Evolutionary conservation across 1,140 invertebrate species (phyloP), one percentile per base, ranked within the genome.

Genomic region (Drosophila willistoni): DNA sequence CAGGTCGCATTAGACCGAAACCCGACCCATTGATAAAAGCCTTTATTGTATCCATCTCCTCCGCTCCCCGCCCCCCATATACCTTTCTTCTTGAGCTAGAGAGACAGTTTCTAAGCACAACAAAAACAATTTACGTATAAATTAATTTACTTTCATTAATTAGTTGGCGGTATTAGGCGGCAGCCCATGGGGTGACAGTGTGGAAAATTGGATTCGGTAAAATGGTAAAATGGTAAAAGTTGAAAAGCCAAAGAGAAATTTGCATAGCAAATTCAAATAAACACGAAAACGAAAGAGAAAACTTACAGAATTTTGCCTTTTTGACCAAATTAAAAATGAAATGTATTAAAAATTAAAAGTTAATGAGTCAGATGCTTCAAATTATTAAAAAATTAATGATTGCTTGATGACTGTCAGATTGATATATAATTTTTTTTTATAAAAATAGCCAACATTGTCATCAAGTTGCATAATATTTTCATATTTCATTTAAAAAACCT

Each of bases 91-190:
- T 22, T 51, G 12, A 22, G 44, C 44, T 10, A 51, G 17, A 51
- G 47, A 77, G 75, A 73, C 75, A 75, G 60, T 75, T 78, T 60
- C 71, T 68, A 71, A 75, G 68, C 72, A 78, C 74, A 78, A 78
- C 76, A 75, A 78, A 78, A 78, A 78, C 76, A 78, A 78, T 78
- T 78, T 78, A 78, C 76, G 76, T 78, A 78, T 78, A 78, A 78
- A 78, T 78, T 78, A 78, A 78, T 78, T 78, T 71, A 78, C 76
- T 78, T 78, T 78, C 76, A 78, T 78, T 78, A 78, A 78, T 78
- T 78, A 78, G 76, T 75, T 75, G 29, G 64, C 67, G 68, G 68
- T 68, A 78, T 75, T 75, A 71, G 72, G 44, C 36, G 9, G 33
- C 42, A 51, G 6, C 25, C 61, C 56, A 36, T 57, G 71, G 76